Base-by-base conservation (phyloP, 2,888 invertebrate species). In the Helleia helle region DNA sequence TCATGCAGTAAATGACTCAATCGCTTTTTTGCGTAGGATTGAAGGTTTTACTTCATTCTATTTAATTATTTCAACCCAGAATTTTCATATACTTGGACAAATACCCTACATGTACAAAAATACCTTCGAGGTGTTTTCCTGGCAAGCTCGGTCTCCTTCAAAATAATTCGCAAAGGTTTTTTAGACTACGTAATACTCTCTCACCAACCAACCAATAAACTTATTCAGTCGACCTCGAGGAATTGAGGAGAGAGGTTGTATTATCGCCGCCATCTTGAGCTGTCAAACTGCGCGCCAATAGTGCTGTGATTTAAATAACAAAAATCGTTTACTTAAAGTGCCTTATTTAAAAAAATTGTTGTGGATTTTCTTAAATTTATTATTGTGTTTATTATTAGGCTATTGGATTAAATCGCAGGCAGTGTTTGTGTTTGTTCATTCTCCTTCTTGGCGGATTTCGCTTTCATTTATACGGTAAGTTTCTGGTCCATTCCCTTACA, bases 171-270 rank as follows among this genome's bases (percentile, higher is more conserved):
- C 57, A 58, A 65, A 70, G 67, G 67, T 73, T 68, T 26, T 68
- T 58, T 48, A 45, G 50, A 56, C 65, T 64, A 69, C 65, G 68
- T 68, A 65, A 67, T 54, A 65, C 62, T 64, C 66, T 69, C 65
- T 71, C 59, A 66, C 66, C 59, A 55, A 55, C 66, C 59, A 55
- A 55, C 67, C 69, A 49, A 59, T 46, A 48, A 61, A 57, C 54
- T 64, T 59, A 64, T 59, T 72, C 72, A 81, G 81, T 83, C 81
- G 81, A 79, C 83, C 83, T 81, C 81, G 79, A 64, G 59, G 57
- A 36, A 38, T 30, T 46, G 46, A 56, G 63, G 70, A 59, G 71
- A 67, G 58, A 66, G 69, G 61, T 46, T 50, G 52, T 45, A 52
- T 46, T 48, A 24, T 8, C 22, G 14, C 51, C 68, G 73, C 71